Evolutionary conservation across 2,888 invertebrate genomes (phyloP).

Genomic region (Caradrina kadenii): DNA sequence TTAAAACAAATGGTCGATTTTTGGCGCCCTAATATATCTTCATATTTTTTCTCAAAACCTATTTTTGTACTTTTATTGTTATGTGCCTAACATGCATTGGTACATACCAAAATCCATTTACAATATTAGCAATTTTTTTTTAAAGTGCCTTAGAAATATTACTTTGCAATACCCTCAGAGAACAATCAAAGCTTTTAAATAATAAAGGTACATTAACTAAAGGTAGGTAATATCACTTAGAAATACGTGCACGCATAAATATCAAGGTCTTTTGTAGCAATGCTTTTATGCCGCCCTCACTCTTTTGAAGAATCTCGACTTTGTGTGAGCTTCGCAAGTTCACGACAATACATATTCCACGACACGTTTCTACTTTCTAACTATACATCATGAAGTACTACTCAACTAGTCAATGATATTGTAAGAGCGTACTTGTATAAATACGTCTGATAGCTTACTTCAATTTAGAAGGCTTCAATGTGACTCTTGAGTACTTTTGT

Average conservation of each 20-base stretch:
- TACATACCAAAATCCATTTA: constrained; percentile 6
- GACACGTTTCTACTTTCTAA: constrained; percentile 37
- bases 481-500: constrained; percentile 15
- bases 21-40: no score
- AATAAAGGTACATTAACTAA: constrained; percentile 43
- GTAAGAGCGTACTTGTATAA: constrained; percentile 13
- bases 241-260: constrained; percentile 48
- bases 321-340: constrained; percentile 55
- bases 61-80: no score
- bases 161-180: constrained; percentile 1
- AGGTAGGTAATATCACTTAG: constrained; percentile 48
- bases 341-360: constrained; percentile 56
- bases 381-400: constrained; percentile 35
- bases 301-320: constrained; percentile 56
- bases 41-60: no score
- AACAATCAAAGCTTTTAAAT: constrained; percentile 49
- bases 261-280: constrained; percentile 42
- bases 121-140: background rate
- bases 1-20: no score
- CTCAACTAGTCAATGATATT: constrained; percentile 43
- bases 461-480: constrained; percentile 26
- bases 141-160: background rate
- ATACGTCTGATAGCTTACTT: constrained; percentile 27
- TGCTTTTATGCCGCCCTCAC: constrained; percentile 54
- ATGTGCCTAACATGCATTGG: no score